Evolutionary conservation across 2,888 invertebrate genomes (phyloP), one percentile per base, ranked within the genome.

Genomic region (Gymnoscelis rufifasciata): DNA sequence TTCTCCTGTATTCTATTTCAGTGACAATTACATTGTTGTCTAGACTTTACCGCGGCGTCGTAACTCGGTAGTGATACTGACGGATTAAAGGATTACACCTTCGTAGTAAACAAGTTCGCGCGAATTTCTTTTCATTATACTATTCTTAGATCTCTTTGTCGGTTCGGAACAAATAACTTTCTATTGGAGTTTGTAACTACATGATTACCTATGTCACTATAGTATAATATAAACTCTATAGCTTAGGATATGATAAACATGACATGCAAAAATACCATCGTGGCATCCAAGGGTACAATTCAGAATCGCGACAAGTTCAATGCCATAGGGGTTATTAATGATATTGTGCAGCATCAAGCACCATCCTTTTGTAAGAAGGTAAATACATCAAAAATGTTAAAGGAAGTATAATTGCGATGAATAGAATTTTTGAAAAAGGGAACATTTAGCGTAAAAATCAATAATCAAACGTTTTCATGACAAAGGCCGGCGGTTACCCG

Each of bases 371-470:
- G 80, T 78, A 64, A 35, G 35, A 59, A 57, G 64, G 70, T 73
- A 71, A 78, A 78, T 75, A 78, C 74, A 77, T 78, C 74, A 68
- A 74, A 74, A 78, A 73, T 68, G 68, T 72, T 71, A 75, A 82
- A 82, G 77, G 78, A 79, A 83, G 64, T 71, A 78, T 84, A 79
- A 83, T 83, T 83, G 77, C 70, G 62, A 68, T 83, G 76, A 86
- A 87, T 83, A 69, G 80, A 65, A 64, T 54, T 76, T 78, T 71
- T 61, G 62, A 71, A 78, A 83, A 83, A 83, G 76, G 77, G 68
- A 81, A 78, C 79, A 81, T 87, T 83, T 84, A 75, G 86, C 86
- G 87, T 87, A 82, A 87, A 87, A 87, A 88, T 88, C 88, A 88
- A 88, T 87, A 88, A 87, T 87, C 80, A 77, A 78, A 80, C 71